Conservation (phyloP, 1,140 invertebrate species). For the Heliconius melpomene region DNA sequence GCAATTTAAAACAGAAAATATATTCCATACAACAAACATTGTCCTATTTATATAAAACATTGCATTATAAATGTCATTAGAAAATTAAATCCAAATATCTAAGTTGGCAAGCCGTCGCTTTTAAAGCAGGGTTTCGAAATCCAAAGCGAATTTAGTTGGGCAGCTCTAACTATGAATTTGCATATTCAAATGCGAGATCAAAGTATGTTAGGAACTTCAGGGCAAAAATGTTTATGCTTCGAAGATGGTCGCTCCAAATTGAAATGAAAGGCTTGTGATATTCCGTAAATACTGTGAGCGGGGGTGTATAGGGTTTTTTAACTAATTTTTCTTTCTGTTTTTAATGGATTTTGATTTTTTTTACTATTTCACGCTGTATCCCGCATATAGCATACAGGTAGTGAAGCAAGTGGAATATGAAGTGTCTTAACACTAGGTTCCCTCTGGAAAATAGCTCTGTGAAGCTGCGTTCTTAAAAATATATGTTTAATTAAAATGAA, state of each 20-base stretch:
- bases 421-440: no score
- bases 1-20: not conserved
- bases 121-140: constrained; percentile 25
- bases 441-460: no score
- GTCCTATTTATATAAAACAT: not conserved
- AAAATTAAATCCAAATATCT: constrained; percentile 24
- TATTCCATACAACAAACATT: not conserved
- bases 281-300: not conserved
- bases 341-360: not conserved
- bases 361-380: not conserved
- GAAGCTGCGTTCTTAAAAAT: no score
- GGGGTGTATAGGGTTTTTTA: not conserved
- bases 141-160: constrained; percentile 26
- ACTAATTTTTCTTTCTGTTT: not conserved
- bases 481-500: no score
- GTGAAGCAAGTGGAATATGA: no score
- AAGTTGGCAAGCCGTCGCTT: constrained; percentile 11
- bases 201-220: constrained; percentile 20
- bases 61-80: constrained; percentile 19
- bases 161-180: constrained; percentile 27
- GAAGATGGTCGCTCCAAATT: not conserved
- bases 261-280: not conserved
- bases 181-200: constrained; percentile 31
- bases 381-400: no score
- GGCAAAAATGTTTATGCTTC: constrained; percentile 17